Conservation (phyloP, 2,113 vertebrate genomes). For the Hymenochirus boettgeri region DNA sequence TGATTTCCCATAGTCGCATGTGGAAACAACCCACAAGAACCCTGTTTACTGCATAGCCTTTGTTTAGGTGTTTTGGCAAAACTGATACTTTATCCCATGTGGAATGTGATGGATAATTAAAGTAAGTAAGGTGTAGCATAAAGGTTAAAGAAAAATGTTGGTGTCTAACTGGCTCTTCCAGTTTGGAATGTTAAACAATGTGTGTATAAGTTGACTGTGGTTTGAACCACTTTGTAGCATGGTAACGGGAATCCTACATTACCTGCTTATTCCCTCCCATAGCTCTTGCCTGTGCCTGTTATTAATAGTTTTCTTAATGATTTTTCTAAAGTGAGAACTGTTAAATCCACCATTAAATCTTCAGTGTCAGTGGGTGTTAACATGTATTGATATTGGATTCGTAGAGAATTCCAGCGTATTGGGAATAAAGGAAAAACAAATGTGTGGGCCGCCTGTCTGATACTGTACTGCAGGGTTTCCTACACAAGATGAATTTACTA, state of each 20-base stretch:
- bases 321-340: too few relatives aligned
- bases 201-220: neutral
- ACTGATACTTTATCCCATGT: too few relatives aligned
- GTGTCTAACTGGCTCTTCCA: neutral
- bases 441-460: constrained; percentile 8
- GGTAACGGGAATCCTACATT: constrained; percentile 11
- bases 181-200: constrained; percentile 1
- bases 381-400: too few relatives aligned
- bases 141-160: too few relatives aligned
- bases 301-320: too few relatives aligned
- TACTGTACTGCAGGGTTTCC: constrained; percentile 10
- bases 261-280: constrained; percentile 4
- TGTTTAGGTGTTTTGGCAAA: too few relatives aligned
- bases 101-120: neutral
- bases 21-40: too few relatives aligned
- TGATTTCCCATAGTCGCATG: too few relatives aligned
- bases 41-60: too few relatives aligned
- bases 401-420: neutral
- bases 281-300: constrained; percentile 2
- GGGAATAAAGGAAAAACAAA: neutral
- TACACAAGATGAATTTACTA: neutral
- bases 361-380: neutral
- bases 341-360: neutral
- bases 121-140: neutral
- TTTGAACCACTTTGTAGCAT: constrained; percentile 8